phyloP scores from a whole-genome alignment of 2,888 invertebrate species.

The Dryocosmus kuriphilus region DNA sequence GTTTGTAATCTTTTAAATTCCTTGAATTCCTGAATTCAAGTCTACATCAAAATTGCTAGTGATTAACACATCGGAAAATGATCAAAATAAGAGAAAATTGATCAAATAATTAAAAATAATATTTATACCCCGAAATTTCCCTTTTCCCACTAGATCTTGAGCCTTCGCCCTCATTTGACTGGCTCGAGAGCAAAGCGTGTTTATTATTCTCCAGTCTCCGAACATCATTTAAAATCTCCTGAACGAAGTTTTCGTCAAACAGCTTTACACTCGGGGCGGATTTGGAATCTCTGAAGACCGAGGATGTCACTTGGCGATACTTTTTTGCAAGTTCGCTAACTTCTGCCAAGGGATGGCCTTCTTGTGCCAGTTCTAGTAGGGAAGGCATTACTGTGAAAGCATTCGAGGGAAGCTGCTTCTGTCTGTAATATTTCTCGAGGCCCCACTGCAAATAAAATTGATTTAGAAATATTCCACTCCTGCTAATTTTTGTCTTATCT shows the following conservation, averaged over 20 bases:
- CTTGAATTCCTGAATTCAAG: too few species aligned
- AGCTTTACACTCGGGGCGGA: conserved; percentile 53
- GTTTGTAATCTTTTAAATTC: too few species aligned
- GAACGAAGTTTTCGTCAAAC: conserved; percentile 60
- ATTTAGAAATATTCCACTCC: not conserved
- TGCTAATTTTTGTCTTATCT: not conserved
- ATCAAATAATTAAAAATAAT: not conserved
- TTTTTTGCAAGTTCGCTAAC: conserved; percentile 62
- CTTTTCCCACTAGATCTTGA: not conserved
- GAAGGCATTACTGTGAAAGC: conserved; percentile 37
- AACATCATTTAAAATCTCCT: conserved; percentile 59
- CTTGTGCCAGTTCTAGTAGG: conserved; percentile 60
- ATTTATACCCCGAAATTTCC: not conserved
- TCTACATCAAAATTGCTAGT: too few species aligned
- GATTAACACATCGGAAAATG: too few species aligned
- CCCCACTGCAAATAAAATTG: conserved; percentile 60
- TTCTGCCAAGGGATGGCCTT: conserved; percentile 58
- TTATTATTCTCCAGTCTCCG: conserved; percentile 45
- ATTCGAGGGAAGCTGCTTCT: conserved; percentile 38
- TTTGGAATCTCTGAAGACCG: conserved; percentile 42
- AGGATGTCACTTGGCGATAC: conserved; percentile 54
- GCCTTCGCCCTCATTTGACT: not conserved
- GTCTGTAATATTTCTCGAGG: conserved; percentile 65
- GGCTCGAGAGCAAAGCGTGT: not conserved
- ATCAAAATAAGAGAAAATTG: too few species aligned